Evolutionary conservation across 2,113 vertebrate species (phyloP).

Genomic region (Notarius quadriscutis): DNA sequence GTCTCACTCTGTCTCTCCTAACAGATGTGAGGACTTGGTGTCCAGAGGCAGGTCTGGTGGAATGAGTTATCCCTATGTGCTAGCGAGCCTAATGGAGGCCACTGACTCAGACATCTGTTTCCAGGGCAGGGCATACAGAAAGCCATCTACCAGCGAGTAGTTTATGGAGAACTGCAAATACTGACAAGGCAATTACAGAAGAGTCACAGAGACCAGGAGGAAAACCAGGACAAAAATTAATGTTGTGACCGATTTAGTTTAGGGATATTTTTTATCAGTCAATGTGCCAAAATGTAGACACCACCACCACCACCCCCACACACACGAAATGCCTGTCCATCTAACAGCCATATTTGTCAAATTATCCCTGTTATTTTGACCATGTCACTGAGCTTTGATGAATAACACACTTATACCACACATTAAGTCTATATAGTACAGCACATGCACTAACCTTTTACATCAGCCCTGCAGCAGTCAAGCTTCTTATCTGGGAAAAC

Average conservation of each 20-base stretch:
- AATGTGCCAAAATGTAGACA: background rate
- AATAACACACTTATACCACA: conserved; percentile 43
- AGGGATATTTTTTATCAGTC: conserved; percentile 35
- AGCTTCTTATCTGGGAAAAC: conserved; percentile 68
- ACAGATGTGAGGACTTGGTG: conserved; percentile 44
- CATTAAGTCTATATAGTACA: conserved; percentile 57
- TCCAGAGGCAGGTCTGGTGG: conserved; percentile 43
- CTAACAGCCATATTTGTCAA: conserved; percentile 19
- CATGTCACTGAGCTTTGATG: conserved; percentile 26
- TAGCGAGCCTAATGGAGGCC: conserved; percentile 53
- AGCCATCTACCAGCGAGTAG: conserved; percentile 28
- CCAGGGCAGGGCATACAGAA: conserved; percentile 42
- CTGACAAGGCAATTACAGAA: conserved; percentile 51
- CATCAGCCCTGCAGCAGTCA: conserved; percentile 56
- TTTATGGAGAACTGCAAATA: conserved; percentile 51
- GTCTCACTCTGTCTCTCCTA: conserved; percentile 22
- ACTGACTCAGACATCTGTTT: conserved; percentile 56
- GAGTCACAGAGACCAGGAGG: conserved; percentile 41
- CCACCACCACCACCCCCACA: background rate
- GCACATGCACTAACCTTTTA: conserved; percentile 66
- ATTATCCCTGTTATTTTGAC: conserved; percentile 30
- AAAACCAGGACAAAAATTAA: conserved; percentile 13
- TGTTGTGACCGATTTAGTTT: conserved; percentile 26
- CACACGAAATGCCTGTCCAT: background rate
- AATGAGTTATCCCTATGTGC: conserved; percentile 50